Base-by-base conservation (phyloP, 2,888 invertebrate genomes). In the Anthrax anthrax region DNA sequence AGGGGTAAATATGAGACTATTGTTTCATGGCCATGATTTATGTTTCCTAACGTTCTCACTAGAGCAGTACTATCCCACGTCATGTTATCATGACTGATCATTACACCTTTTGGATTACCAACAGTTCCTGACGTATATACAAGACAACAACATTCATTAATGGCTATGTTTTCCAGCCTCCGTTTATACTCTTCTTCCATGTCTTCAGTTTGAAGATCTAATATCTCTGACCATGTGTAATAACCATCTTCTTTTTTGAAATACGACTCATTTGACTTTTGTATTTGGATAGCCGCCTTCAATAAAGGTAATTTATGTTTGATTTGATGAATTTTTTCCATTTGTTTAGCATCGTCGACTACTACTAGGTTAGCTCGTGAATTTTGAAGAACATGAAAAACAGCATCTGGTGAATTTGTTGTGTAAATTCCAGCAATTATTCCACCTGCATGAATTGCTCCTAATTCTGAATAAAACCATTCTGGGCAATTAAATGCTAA, bases 101-200 rank as follows among this genome's bases (percentile, higher is more conserved):
- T 94, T 23, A 89, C 92, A 29, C 87, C 94, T 68, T 94, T 94
- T 19, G 92, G 90, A 56, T 81, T 77, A 34, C 90, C 90, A 52
- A 87, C 81, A 3, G 90, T 91, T 43, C 90, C 90, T 2, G 89
- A 89, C 84, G 90, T 91, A 59, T 85, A 90, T 43, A 90, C 86
- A 52, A 90, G 69, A 18, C 83, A 84, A 63, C 88, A 88, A 65
- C 89, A 88, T 67, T 90, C 84, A 60, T 90, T 90, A 47, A 81
- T 73, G 19, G 78, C 78, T 52, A 88, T 77, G 37, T 70, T 73
- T 62, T 78, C 80, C 39, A 89, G 63, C 13, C 81, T 70, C 37
- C 72, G 71, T 47, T 86, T 77, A 44, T 84, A 69, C 54, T 77
- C 72, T 29, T 77, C 74, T 57, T 88, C 85, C 1, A 80, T 65